Evolutionary conservation across 2,113 vertebrate genomes (phyloP).

Genomic region (Phaethon lepturus): DNA sequence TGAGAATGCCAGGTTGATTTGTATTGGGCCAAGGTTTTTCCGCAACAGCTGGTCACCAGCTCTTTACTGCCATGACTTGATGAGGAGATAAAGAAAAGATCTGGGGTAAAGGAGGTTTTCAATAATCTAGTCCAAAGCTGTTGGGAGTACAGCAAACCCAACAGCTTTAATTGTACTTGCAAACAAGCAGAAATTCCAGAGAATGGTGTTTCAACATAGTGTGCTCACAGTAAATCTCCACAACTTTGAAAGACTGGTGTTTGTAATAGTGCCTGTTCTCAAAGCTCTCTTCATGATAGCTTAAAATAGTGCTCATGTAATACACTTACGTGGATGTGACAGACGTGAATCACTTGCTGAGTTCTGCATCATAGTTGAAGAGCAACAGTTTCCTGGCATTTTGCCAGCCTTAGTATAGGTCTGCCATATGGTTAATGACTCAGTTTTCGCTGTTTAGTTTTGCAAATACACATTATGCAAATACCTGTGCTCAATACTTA

Average conservation of each 20-base stretch:
- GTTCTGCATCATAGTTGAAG: neutral
- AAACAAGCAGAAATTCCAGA: neutral
- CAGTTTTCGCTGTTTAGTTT: slow-evolving; percentile 23
- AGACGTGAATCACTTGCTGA: neutral
- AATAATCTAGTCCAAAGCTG: slow-evolving; percentile 2
- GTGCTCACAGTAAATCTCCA: neutral
- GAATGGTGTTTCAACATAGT: neutral
- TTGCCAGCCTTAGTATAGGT: neutral
- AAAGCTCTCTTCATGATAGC: neutral
- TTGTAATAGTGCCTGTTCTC: neutral
- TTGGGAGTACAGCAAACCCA: neutral
- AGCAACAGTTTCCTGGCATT: neutral
- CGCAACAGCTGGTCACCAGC: slow-evolving; percentile 8
- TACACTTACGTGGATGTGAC: neutral
- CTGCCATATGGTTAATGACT: slow-evolving; percentile 21
- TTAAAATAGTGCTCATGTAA: neutral
- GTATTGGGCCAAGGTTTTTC: neutral
- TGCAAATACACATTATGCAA: neutral
- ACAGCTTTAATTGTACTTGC: neutral
- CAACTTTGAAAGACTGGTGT: neutral
- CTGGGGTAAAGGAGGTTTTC: slow-evolving; percentile 30
- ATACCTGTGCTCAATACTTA: neutral
- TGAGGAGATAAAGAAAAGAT: slow-evolving; percentile 14
- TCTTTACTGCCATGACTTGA: neutral
- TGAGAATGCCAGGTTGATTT: neutral